Evolutionary conservation across 2,888 invertebrate species (phyloP), one percentile per base, ranked within the genome.

Genomic region (Choreutis nemorana): DNA sequence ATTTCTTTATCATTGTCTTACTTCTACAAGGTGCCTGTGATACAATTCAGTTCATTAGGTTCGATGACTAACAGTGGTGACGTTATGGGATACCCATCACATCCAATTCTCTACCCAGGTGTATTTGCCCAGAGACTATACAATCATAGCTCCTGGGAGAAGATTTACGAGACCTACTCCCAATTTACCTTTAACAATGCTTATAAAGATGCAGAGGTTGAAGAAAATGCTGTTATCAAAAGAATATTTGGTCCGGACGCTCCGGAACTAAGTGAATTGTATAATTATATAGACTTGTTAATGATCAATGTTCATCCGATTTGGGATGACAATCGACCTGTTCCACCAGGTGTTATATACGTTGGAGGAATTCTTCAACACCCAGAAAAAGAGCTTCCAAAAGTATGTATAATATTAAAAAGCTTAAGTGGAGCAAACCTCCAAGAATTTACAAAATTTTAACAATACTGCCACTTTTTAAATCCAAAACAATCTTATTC

Each of bases 321-420:
- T 14, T 62, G 60, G 43, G 55, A 55, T 7, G 42, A 44, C 1
- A 55, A 49, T 29, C 46, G 61, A 7, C 78, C 79, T 1, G 44
- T 63, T 4, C 57, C 72, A 9, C 68, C 73, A 1, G 54, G 54
- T 28, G 48, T 71, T 3, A 34, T 78, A 1, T 56, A 59, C 30
- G 55, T 72, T 29, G 73, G 78, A 30, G 71, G 73, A 2, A 39
- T 68, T 16, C 75, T 73, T 36, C 45, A 65, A 16, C 54, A 50
- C n/a, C 48, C 53, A 3, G 35, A 52, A 5, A 58, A 66, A 29
- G 46, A 60, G 7, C 42, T 80, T 21, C 70, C 73, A 2, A 35
- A 56, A 49, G 79, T 77, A 48, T 34, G 32, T 29, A 14, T 14
- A 12, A 9, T 23, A 11, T 10, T 8, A 18, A 23, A 23, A n/a